phyloP scores from a whole-genome alignment of 37 sponge, comb jelly and placozoan species.

The Ianthella basta region DNA sequence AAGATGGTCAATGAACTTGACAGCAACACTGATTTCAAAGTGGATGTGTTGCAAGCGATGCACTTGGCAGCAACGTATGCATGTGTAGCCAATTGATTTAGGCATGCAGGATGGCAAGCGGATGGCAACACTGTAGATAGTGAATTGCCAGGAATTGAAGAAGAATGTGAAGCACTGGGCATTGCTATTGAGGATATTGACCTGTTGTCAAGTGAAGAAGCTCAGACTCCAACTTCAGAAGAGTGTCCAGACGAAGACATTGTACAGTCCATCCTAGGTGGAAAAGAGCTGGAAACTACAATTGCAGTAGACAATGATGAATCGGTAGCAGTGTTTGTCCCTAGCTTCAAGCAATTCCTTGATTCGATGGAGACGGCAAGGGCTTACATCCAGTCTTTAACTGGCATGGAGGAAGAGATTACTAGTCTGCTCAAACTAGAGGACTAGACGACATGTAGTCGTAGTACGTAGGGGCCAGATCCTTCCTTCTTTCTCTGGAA shows the following conservation, averaged over 20 bases:
- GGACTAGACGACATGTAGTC: no score
- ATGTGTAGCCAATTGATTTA: constrained; percentile 1
- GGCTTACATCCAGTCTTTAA: constrained; percentile 4
- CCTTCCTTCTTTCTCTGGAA: no score
- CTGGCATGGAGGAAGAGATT: constrained; percentile 20
- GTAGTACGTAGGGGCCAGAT: no score
- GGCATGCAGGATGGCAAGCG: constrained; percentile 11
- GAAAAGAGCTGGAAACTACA: constrained; percentile 1
- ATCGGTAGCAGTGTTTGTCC: background rate
- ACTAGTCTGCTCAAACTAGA: no score
- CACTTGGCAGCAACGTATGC: background rate
- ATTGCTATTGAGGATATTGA: constrained; percentile 3
- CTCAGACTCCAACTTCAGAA: constrained; percentile 21
- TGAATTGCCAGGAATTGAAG: constrained; percentile 10
- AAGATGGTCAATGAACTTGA: constrained; percentile 2
- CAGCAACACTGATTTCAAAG: constrained; percentile 7
- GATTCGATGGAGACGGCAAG: constrained; percentile 3
- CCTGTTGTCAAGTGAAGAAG: background rate
- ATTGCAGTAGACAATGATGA: background rate
- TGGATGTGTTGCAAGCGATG: constrained; percentile 10
- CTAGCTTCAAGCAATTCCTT: constrained; percentile 9
- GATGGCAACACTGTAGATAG: constrained; percentile 3
- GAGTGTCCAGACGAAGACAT: constrained; percentile 19
- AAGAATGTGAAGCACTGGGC: constrained; percentile 1
- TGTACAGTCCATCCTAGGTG: constrained; percentile 3